Evolutionary conservation across 2,797 vertebrate genomes (phyloP), one percentile per base, ranked within the genome.

Genomic region (Sebastes minor): DNA sequence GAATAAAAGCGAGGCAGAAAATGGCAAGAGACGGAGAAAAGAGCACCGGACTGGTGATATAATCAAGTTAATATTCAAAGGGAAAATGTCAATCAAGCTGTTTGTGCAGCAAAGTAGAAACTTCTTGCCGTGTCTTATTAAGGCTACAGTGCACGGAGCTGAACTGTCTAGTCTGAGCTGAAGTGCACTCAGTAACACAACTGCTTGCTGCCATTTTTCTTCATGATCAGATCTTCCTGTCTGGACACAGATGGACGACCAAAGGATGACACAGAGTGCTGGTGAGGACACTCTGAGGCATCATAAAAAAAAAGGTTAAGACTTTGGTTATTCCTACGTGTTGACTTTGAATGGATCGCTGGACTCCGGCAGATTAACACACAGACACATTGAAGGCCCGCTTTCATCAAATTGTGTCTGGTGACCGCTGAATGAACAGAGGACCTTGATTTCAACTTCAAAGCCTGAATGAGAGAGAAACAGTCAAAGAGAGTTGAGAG

Each of bases 361-460:
- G 42, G 33, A 7, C 53, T 65, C 57, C 66, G 9, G 32, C 25
- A 66, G 9, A 77, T 20, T 18, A 33, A 38, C 8, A 52, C 16
- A 25, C 23, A 63, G 57, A 63, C 61, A 60, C 53, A 67, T 23
- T 75, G n/a, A 32, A 70, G 22, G 65, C 30, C 33, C 0, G 20
- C 75, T 89, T 88, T 71, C 86, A 92, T 88, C 82, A 70, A 67
- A 70, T 76, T 74, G 23, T 56, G 75, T 80, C 71, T 85, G 74
- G 77, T 80, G 74, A 66, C 74, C 42, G 73, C 67, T 55, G 71
- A 20, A 22, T 30, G 65, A 86, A 65, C 78, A 55, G 14, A 68
- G 57, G 61, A 81, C 80, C 76, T 86, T 71, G 74, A 80, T 78
- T 89, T 83, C 59, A 60, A 80, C 89, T 90, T 90, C 88, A 90